phyloP scores from a whole-genome alignment of 2,113 vertebrate species.

The Chlorodrepanis virens region DNA sequence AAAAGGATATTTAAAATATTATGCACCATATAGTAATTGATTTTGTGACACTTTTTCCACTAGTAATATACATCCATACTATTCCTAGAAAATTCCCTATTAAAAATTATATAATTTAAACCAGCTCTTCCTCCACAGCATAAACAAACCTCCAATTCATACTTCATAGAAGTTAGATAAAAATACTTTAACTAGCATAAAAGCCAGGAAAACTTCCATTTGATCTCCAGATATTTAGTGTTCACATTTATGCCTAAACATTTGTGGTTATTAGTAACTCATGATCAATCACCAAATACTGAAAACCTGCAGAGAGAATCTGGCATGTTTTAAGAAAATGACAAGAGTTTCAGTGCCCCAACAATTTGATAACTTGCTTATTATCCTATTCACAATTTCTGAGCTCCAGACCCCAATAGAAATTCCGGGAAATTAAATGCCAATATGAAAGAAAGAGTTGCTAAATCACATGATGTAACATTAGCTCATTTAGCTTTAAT shows the following conservation, averaged over 20 bases:
- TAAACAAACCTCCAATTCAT: not conserved
- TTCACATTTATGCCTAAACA: not conserved
- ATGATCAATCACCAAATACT: not conserved
- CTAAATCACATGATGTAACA: not conserved
- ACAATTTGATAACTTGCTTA: not conserved
- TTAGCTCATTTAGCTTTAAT: not conserved
- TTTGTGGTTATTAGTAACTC: not conserved
- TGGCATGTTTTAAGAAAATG: not conserved
- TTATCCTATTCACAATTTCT: not conserved
- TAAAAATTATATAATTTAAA: not conserved
- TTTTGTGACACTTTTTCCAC: not conserved
- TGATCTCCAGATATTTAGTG: not conserved
- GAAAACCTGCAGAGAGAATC: not conserved
- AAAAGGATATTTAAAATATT: not conserved
- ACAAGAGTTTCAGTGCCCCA: not conserved
- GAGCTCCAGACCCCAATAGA: not conserved
- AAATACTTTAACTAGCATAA: not conserved
- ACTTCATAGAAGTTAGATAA: not conserved
- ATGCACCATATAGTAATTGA: not conserved
- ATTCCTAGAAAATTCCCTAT: not conserved
- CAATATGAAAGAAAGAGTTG: not conserved
- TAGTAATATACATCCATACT: not conserved
- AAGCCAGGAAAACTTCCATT: not conserved
- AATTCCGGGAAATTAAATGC: not conserved
- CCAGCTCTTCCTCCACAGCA: not conserved